A percentile compares a stretch with the other conserved stretches of the same genome.
phyloP scores from a whole-genome alignment of 2,888 invertebrate species.

The Phyto melanocephala region DNA sequence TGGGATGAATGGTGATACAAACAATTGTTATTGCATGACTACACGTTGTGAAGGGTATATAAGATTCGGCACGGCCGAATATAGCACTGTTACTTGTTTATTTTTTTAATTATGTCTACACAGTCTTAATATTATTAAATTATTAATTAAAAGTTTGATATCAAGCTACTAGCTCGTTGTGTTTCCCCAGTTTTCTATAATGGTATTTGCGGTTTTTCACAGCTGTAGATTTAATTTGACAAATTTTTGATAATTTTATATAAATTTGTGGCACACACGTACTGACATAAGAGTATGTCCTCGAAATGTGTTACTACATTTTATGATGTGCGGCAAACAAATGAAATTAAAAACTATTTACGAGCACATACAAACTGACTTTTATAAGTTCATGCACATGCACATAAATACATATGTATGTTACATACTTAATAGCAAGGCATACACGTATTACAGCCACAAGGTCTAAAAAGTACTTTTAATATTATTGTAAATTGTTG shows the following conservation, averaged over 20 bases:
- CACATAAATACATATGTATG: not conserved
- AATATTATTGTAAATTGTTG: slow-evolving; percentile 22
- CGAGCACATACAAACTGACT: too few species aligned
- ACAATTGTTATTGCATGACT: too few species aligned
- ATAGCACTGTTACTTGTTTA: too few species aligned
- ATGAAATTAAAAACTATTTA: not conserved
- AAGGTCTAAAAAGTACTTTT: slow-evolving; percentile 12
- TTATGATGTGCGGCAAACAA: slow-evolving; percentile 21
- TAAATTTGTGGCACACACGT: not conserved
- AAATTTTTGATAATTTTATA: slow-evolving; percentile 10
- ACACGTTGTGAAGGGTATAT: too few species aligned
- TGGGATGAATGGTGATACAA: too few species aligned
- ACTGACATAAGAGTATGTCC: not conserved
- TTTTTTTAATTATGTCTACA: too few species aligned
- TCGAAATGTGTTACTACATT: slow-evolving; percentile 1
- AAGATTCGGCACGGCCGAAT: too few species aligned
- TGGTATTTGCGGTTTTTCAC: not conserved
- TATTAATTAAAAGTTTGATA: too few species aligned
- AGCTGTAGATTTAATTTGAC: slow-evolving; percentile 20
- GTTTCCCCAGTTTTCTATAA: slow-evolving; percentile 2
- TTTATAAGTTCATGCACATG: too few species aligned
- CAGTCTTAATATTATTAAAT: too few species aligned
- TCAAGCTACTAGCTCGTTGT: too few species aligned
- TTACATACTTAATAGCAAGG: not conserved
- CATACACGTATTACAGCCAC: not conserved